phyloP scores from a whole-genome alignment of 1,140 invertebrate genomes.

The Pseudomyrmex sp. region DNA sequence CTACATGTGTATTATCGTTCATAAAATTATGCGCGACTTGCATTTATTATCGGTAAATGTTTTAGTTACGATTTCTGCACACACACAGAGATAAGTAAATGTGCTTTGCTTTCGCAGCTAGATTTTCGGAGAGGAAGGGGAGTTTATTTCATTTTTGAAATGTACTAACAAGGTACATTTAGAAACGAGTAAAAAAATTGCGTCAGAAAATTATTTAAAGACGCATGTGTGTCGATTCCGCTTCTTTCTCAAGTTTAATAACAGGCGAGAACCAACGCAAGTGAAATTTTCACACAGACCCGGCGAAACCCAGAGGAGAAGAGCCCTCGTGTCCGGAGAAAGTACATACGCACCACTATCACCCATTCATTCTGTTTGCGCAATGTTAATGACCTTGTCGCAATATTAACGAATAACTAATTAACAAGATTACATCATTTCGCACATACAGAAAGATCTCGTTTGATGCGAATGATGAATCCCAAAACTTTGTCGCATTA shows the following conservation, averaged over 20 bases:
- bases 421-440: neutral
- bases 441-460: too few species aligned
- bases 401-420: slow-evolving; percentile 26
- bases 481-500: too few species aligned
- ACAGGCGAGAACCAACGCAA: slow-evolving; percentile 14
- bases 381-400: slow-evolving; percentile 53
- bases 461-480: too few species aligned
- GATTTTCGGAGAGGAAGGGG: neutral
- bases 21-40: slow-evolving; percentile 16
- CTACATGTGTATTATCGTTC: slow-evolving; percentile 3
- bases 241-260: slow-evolving; percentile 48
- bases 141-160: slow-evolving; percentile 2
- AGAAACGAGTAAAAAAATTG: slow-evolving; percentile 74
- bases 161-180: slow-evolving; percentile 68
- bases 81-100: neutral
- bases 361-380: slow-evolving; percentile 26
- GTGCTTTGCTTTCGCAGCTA: neutral
- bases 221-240: slow-evolving; percentile 8
- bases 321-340: slow-evolving; percentile 68
- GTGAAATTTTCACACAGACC: slow-evolving; percentile 71
- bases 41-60: slow-evolving; percentile 17
- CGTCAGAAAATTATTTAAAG: slow-evolving; percentile 62
- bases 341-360: slow-evolving; percentile 62
- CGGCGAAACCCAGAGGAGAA: slow-evolving; percentile 61
- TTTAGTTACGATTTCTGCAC: slow-evolving; percentile 4